Conservation (phyloP, 2,113 vertebrate genomes). For the Hyperopisus bebe region DNA sequence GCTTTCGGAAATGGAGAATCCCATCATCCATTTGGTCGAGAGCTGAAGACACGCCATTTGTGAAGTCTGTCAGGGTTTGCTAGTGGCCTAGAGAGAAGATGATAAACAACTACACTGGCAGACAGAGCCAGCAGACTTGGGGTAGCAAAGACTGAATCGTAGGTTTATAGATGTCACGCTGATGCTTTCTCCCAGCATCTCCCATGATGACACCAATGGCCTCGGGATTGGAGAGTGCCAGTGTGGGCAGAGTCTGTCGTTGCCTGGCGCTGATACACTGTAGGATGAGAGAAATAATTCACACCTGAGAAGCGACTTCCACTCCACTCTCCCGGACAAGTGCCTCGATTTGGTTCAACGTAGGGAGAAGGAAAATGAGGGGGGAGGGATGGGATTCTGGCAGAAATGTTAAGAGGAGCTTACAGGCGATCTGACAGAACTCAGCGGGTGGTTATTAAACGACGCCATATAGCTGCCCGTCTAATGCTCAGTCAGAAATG, state of each 20-base stretch:
- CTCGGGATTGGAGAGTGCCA: background rate
- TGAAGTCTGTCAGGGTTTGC: background rate
- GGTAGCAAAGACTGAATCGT: background rate
- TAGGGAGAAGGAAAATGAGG: background rate
- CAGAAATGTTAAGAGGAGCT: slow-evolving; percentile 54
- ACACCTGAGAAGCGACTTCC: slow-evolving; percentile 4
- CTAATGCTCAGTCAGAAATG: slow-evolving; percentile 22
- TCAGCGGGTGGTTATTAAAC: slow-evolving; percentile 53
- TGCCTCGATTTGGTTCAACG: background rate
- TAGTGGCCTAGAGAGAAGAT: background rate
- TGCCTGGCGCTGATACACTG: background rate
- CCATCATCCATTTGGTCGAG: background rate
- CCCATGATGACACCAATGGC: background rate
- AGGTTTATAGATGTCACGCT: background rate
- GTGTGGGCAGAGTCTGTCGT: background rate
- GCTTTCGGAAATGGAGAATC: background rate
- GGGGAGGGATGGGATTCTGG: slow-evolving; percentile 1
- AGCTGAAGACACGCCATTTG: background rate
- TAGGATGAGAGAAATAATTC: background rate
- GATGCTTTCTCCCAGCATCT: background rate
- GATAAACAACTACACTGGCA: slow-evolving; percentile 3
- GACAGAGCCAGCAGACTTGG: background rate
- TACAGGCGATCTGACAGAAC: slow-evolving; percentile 49
- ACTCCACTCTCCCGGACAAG: slow-evolving; percentile 10
- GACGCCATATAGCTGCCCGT: slow-evolving; percentile 46